Evolutionary conservation across 2,797 vertebrate genomes (phyloP).

Genomic region (Paedocypris micromegethes): DNA sequence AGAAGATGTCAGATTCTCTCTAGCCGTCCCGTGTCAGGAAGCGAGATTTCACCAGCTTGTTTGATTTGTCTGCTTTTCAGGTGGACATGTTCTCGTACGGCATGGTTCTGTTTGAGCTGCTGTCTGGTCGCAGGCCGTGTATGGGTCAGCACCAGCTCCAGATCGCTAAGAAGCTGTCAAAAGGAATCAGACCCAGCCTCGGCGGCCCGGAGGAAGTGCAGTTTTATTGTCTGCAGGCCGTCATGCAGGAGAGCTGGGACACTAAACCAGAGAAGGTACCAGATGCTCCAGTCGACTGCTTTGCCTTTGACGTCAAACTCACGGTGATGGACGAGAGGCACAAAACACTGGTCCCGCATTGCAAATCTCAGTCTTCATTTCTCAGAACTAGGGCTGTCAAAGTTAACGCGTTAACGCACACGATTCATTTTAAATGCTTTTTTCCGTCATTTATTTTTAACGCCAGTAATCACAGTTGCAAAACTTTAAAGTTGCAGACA

Average conservation of each 20-base stretch:
- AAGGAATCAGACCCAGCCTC: slow-evolving; percentile 81
- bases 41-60: not conserved
- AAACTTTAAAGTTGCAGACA: too few relatives aligned
- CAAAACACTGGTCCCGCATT: too few relatives aligned
- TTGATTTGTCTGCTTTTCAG: slow-evolving; percentile 54
- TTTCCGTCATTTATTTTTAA: too few relatives aligned
- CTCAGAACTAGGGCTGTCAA: too few relatives aligned
- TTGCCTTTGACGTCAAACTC: too few relatives aligned
- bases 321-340: too few relatives aligned
- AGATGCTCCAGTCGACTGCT: not conserved
- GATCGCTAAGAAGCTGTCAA: slow-evolving; percentile 91
- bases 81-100: slow-evolving; percentile 98
- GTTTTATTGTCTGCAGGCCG: slow-evolving; percentile 77
- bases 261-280: slow-evolving; percentile 92
- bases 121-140: slow-evolving; percentile 81
- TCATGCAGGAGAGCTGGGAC: slow-evolving; percentile 93
- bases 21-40: not conserved
- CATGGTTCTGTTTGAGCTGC: slow-evolving; percentile 91
- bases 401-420: too few relatives aligned
- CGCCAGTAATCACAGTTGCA: too few relatives aligned
- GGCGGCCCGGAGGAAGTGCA: slow-evolving; percentile 85
- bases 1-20: slow-evolving; percentile 28
- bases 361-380: too few relatives aligned
- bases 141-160: slow-evolving; percentile 90
- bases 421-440: too few relatives aligned